phyloP scores from a whole-genome alignment of 1,140 invertebrate genomes.

The Neodiprion lecontei region DNA sequence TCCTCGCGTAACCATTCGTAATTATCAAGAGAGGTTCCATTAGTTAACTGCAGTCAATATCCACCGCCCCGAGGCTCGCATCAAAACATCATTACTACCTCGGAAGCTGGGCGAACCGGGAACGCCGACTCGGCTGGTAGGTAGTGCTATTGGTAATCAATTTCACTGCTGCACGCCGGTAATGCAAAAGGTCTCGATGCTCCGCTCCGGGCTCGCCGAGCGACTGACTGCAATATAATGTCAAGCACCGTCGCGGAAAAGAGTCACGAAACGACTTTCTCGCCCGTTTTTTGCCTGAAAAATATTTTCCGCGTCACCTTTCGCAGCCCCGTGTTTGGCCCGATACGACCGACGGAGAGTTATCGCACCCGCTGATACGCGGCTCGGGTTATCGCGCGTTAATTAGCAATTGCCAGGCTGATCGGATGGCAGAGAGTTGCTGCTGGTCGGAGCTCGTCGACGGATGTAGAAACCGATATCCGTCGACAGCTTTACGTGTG shows the following conservation, averaged over 20 bases:
- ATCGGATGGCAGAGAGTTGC: neutral
- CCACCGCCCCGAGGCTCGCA: conserved; percentile 48
- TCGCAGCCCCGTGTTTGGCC: no score
- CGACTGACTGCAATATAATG: no score
- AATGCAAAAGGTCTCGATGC: conserved; percentile 42
- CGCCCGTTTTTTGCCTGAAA: neutral
- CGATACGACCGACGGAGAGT: no score
- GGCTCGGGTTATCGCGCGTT: neutral
- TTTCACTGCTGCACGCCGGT: conserved; percentile 49
- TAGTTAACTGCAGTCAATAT: conserved; percentile 61
- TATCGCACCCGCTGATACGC: no score
- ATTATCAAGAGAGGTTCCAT: conserved; percentile 62
- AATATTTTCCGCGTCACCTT: no score
- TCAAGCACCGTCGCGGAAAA: neutral
- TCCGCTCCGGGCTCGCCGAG: conserved; percentile 29
- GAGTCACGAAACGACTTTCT: neutral
- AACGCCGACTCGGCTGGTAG: conserved; percentile 31
- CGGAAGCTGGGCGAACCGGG: conserved; percentile 38
- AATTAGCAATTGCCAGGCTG: neutral
- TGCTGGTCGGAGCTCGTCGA: neutral
- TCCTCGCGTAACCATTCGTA: conserved; percentile 54
- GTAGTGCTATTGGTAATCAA: conserved; percentile 60
- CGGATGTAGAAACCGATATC: conserved; percentile 39
- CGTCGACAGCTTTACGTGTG: conserved; percentile 52
- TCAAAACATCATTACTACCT: conserved; percentile 61